phyloP scores from a whole-genome alignment of 2,797 vertebrate genomes.

The Jordanella pulchra region DNA sequence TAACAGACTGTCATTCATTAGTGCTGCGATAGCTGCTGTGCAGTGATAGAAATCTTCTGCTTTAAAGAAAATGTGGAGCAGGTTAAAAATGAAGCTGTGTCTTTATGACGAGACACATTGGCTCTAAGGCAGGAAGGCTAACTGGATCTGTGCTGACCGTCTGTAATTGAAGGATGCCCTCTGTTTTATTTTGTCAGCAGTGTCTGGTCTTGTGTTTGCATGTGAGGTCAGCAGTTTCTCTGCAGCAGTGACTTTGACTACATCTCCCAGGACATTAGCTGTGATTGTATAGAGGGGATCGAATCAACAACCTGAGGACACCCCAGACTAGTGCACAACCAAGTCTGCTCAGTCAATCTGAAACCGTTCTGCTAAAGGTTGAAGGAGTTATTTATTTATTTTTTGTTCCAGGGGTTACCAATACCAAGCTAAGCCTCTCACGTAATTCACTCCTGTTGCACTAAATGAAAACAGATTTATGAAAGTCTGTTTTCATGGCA shows the following conservation, averaged over 20 bases:
- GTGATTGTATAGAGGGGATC: not conserved
- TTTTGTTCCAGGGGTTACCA: not conserved
- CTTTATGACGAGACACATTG: not conserved
- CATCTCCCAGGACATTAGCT: not conserved
- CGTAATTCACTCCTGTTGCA: not conserved
- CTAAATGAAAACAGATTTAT: not conserved
- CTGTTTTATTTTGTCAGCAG: conserved; percentile 15
- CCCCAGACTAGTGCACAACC: no score
- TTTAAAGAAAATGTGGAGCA: not conserved
- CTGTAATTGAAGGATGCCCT: conserved; percentile 17
- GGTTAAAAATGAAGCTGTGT: not conserved
- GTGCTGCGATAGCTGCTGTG: not conserved
- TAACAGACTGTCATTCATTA: not conserved
- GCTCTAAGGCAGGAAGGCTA: not conserved
- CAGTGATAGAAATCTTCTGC: not conserved
- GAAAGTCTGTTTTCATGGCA: not conserved
- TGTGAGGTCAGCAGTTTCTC: conserved; percentile 2
- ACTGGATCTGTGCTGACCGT: conserved; percentile 7
- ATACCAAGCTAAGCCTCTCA: not conserved
- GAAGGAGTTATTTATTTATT: not conserved
- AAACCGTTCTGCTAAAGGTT: not conserved
- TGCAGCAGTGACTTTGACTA: conserved; percentile 3
- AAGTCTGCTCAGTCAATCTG: not conserved
- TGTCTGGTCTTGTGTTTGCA: not conserved
- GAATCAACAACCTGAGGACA: not conserved